Percentiles rank a stretch among this genome's conserved stretches.
These are phyloP conservation scores for Zeuzera pyrina DNA, from an alignment of 2,888 invertebrate genomes.

Conservation along the genomic window DNA sequence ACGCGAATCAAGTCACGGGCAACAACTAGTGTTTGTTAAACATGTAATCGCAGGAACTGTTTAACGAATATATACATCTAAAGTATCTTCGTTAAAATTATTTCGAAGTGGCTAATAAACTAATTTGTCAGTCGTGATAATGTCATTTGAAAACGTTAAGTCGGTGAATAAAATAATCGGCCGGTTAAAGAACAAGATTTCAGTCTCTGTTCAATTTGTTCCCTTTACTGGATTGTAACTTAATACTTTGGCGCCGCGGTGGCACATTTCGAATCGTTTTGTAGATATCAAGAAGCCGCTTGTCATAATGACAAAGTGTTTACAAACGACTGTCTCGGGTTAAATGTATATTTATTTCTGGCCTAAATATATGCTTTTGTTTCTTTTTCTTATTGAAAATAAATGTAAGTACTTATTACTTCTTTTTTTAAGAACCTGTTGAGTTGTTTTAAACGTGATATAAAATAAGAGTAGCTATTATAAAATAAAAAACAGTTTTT, in stretches of 20 bases:
- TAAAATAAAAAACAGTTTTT: no score
- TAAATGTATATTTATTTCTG: constrained; percentile 7
- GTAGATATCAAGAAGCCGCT: constrained; percentile 38
- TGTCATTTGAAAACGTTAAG: constrained; percentile 41
- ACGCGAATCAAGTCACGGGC: no score
- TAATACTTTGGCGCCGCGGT: constrained; percentile 46
- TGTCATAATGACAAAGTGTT: constrained; percentile 47
- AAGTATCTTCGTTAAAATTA: no score
- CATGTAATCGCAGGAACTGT: no score
- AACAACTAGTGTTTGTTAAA: no score
- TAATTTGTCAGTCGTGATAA: constrained; percentile 44
- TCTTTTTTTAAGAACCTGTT: no score
- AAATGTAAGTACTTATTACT: no score
- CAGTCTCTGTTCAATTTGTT: constrained; percentile 41
- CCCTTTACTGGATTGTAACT: constrained; percentile 41
- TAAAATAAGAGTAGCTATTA: no score
- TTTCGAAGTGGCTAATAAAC: constrained; percentile 23
- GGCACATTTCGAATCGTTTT: constrained; percentile 34
- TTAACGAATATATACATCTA: no score
- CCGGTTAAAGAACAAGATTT: constrained; percentile 32
- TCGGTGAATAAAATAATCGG: constrained; percentile 46
- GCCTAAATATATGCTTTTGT: constrained; percentile 22
- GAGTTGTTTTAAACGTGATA: no score
- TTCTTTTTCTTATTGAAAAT: constrained; percentile 12
- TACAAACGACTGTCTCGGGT: constrained; percentile 23